Evolutionary conservation across 2,113 vertebrate species (phyloP).

Genomic region (Actenoides lindsayi): DNA sequence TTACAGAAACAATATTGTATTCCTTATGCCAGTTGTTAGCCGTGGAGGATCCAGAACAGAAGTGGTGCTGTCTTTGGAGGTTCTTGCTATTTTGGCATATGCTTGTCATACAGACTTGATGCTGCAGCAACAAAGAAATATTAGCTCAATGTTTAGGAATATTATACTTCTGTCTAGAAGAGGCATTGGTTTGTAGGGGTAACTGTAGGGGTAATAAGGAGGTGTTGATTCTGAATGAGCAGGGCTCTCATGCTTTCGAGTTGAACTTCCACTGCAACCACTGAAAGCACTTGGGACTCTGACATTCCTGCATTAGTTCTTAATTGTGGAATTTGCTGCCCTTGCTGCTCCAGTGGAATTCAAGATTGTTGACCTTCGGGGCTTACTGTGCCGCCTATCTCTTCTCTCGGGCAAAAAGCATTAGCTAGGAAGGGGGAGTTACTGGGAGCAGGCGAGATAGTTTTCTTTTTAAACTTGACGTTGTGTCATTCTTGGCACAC

Average conservation of each 20-base stretch:
- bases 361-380: not conserved
- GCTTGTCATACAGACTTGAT: not conserved
- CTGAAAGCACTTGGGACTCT: not conserved
- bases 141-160: not conserved
- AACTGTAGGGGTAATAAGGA: not conserved
- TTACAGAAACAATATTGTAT: slow-evolving; percentile 52
- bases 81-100: slow-evolving; percentile 9
- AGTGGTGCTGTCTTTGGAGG: slow-evolving; percentile 2
- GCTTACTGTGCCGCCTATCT: not conserved
- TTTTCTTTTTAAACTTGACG: not conserved
- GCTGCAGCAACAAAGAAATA: not conserved
- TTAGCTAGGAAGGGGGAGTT: not conserved
- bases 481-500: not conserved
- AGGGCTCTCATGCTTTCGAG: not conserved
- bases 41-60: not conserved
- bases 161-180: not conserved
- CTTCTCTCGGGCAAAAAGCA: not conserved
- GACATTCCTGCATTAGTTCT: not conserved
- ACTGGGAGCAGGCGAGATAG: not conserved
- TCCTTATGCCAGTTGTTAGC: slow-evolving; percentile 13
- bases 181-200: not conserved
- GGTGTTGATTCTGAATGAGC: not conserved
- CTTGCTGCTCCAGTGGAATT: slow-evolving; percentile 4
- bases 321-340: slow-evolving; percentile 28
- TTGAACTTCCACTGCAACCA: not conserved